A percentile compares a stretch with the other conserved stretches of the same genome.
Evolutionary conservation across 2,113 vertebrate genomes (phyloP).

Genomic region (Ifrita kowaldi): DNA sequence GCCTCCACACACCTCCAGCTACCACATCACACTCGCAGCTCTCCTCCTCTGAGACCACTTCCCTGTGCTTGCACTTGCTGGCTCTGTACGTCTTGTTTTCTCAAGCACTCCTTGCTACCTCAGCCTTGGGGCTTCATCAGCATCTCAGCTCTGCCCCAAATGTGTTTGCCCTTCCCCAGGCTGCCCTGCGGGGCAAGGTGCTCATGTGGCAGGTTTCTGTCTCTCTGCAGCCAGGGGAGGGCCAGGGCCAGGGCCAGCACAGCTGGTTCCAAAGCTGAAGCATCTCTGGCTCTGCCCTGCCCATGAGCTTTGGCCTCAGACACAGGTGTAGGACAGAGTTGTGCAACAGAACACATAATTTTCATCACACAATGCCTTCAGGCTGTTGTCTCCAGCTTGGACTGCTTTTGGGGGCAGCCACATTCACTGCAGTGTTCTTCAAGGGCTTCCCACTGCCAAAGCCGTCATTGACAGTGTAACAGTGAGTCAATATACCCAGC

Average conservation of each 20-base stretch:
- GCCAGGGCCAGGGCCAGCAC: not conserved
- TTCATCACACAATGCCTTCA: not conserved
- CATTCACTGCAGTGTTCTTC: not conserved
- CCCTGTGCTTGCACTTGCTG: not conserved
- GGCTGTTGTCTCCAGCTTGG: not conserved
- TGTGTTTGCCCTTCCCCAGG: not conserved
- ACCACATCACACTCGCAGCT: not conserved
- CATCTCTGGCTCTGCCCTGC: not conserved
- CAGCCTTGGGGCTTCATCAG: not conserved
- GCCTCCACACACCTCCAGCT: not conserved
- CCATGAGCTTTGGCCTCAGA: not conserved
- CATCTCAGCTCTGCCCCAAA: not conserved
- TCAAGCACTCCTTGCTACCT: not conserved
- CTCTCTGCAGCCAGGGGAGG: not conserved
- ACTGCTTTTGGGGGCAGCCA: not conserved
- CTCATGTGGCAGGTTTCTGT: not conserved
- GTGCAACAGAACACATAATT: not conserved
- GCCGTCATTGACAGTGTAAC: not conserved
- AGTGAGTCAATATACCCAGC: rapidly evolving
- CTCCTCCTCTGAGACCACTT: not conserved
- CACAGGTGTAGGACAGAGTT: not conserved
- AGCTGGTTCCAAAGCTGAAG: not conserved
- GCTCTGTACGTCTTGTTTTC: rapidly evolving
- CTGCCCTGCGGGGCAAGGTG: not conserved
- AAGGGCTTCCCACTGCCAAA: not conserved